These are phyloP conservation scores for Ageneiosus marmoratus DNA, from an alignment of 2,113 vertebrate species.

Conservation along the genomic window DNA sequence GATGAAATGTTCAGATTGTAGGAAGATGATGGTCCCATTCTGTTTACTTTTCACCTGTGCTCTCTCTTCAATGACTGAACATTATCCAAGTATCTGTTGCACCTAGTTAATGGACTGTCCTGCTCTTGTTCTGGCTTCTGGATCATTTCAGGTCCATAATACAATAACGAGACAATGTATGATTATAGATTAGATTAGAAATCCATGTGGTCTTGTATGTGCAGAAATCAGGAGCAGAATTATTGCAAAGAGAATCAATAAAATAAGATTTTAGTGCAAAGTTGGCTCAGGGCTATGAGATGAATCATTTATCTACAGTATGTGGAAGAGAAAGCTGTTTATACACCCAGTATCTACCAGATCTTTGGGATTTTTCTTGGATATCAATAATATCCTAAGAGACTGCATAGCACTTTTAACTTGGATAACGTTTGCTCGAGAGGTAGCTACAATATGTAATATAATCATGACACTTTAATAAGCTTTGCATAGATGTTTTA, in stretches of 20 bases:
- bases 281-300: slow-evolving; percentile 25
- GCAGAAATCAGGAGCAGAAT: slow-evolving; percentile 21
- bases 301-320: slow-evolving; percentile 34
- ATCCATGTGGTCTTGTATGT: slow-evolving; percentile 1
- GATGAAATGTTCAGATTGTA: neutral
- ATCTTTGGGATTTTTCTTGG: neutral
- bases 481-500: neutral
- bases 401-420: neutral
- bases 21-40: neutral
- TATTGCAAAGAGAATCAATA: slow-evolving; percentile 22
- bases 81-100: slow-evolving; percentile 13
- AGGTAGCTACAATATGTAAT: neutral
- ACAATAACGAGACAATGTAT: slow-evolving; percentile 17
- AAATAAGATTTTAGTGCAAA: slow-evolving; percentile 20
- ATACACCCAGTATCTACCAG: slow-evolving; percentile 7
- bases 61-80: slow-evolving; percentile 17
- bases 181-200: slow-evolving; percentile 28
- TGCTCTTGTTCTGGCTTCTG: neutral
- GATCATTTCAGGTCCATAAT: slow-evolving; percentile 28
- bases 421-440: neutral
- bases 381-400: neutral
- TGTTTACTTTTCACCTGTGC: neutral
- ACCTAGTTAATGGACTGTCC: slow-evolving; percentile 3
- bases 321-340: slow-evolving; percentile 21
- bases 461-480: neutral